phyloP scores from a whole-genome alignment of 1,140 invertebrate genomes.

The Platyura marginata region DNA sequence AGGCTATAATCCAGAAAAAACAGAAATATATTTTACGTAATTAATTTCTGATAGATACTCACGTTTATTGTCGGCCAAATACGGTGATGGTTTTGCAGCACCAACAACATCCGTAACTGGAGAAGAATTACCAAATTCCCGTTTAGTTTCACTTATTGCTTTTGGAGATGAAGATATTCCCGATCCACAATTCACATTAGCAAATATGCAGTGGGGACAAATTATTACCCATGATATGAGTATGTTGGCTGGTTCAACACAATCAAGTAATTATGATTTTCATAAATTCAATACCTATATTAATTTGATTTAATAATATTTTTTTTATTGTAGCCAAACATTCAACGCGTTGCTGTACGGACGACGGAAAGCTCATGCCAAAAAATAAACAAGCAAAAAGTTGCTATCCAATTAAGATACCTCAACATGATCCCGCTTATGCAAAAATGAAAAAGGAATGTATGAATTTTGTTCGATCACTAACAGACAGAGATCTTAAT shows the following conservation, averaged over 20 bases:
- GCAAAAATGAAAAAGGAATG: constrained; percentile 45
- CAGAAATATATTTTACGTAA: not conserved
- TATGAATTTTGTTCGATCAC: constrained; percentile 70
- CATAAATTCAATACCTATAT: not conserved
- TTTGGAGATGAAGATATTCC: constrained; percentile 45
- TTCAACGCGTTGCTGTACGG: constrained; percentile 45
- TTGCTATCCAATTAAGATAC: constrained; percentile 75
- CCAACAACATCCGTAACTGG: constrained; percentile 40
- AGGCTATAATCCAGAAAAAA: not conserved
- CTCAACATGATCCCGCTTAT: constrained; percentile 65
- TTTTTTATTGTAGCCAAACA: constrained; percentile 34
- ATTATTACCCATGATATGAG: constrained; percentile 78
- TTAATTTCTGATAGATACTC: constrained; percentile 30
- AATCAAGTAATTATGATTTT: constrained; percentile 38
- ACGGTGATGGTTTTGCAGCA: constrained; percentile 53
- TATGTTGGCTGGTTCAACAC: constrained; percentile 47
- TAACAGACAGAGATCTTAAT: constrained; percentile 44
- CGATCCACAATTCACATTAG: constrained; percentile 50
- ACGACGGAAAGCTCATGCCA: constrained; percentile 36
- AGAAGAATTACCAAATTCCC: constrained; percentile 42
- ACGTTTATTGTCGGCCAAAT: constrained; percentile 60
- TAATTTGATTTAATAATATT: not conserved
- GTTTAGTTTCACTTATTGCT: constrained; percentile 45
- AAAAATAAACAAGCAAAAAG: constrained; percentile 25
- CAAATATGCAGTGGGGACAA: constrained; percentile 75